phyloP scores from a whole-genome alignment of 1,140 invertebrate genomes.

The Cecropterus lyciades region DNA sequence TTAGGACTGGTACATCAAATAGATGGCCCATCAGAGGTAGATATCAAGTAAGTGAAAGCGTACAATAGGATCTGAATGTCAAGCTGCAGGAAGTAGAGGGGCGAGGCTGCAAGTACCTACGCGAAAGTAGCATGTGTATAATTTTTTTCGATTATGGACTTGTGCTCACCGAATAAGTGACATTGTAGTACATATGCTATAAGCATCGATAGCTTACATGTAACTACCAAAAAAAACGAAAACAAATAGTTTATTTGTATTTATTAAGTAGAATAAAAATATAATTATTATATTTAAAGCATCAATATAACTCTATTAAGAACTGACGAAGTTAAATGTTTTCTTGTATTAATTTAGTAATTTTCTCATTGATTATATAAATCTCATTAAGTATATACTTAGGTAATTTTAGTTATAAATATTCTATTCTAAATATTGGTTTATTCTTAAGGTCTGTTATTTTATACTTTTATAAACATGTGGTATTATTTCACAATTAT shows the following conservation, averaged over 20 bases:
- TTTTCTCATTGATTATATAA: no score
- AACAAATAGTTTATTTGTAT: neutral
- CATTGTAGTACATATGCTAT: constrained; percentile 45
- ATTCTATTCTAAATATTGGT: neutral
- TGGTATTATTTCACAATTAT: no score
- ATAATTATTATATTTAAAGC: no score
- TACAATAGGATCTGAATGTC: constrained; percentile 8
- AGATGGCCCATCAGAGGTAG: constrained; percentile 25
- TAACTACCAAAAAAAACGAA: constrained; percentile 19
- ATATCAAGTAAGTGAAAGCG: constrained; percentile 28
- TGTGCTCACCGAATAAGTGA: neutral
- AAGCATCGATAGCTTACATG: constrained; percentile 40
- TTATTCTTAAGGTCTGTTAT: neutral
- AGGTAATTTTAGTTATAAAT: neutral
- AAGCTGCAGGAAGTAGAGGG: neutral
- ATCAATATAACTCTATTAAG: no score
- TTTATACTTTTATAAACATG: neutral
- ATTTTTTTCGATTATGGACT: constrained; percentile 2
- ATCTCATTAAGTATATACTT: no score
- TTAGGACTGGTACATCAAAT: constrained; percentile 9
- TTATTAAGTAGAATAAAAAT: neutral
- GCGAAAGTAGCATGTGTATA: neutral
- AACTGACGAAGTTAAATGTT: no score
- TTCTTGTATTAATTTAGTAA: no score
- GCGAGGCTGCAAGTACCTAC: neutral